phyloP scores from a whole-genome alignment of 2,888 invertebrate genomes.

The Drosophila mercatorum region DNA sequence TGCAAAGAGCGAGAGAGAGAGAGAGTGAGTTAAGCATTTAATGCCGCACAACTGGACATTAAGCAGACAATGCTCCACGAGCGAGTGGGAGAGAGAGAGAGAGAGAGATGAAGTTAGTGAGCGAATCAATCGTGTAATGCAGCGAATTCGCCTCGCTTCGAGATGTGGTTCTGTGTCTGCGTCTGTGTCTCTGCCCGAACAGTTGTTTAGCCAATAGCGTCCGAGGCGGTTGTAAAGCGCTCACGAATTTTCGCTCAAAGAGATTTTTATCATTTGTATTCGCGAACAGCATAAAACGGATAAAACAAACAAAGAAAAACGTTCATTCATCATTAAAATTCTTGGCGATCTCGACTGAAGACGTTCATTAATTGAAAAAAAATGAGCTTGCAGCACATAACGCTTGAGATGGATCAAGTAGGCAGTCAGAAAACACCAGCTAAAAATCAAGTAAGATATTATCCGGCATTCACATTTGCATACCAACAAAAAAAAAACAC shows the following conservation, averaged over 20 bases:
- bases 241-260: conserved; percentile 53
- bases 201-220: conserved; percentile 65
- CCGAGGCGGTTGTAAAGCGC: conserved; percentile 48
- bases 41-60: conserved; percentile 22
- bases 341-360: conserved; percentile 38
- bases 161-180: conserved; percentile 25
- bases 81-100: not conserved
- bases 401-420: conserved; percentile 61
- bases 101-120: not conserved
- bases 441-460: conserved; percentile 53
- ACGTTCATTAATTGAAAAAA: conserved; percentile 32
- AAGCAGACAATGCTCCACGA: not conserved
- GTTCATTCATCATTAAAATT: conserved; percentile 26
- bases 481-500: not conserved
- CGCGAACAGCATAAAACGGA: conserved; percentile 24
- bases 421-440: conserved; percentile 24
- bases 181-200: conserved; percentile 13
- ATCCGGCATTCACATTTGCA: conserved; percentile 12
- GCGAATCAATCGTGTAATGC: not conserved
- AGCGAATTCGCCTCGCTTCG: conserved; percentile 20
- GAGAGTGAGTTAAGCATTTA: not conserved
- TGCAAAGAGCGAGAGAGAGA: not conserved
- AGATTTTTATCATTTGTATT: conserved; percentile 36
- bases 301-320: conserved; percentile 56
- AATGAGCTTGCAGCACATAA: conserved; percentile 57